Percentiles rank a stretch among this genome's conserved stretches.
Conservation (phyloP, 2,797 vertebrate species). For the Hozukius guyotensis region DNA sequence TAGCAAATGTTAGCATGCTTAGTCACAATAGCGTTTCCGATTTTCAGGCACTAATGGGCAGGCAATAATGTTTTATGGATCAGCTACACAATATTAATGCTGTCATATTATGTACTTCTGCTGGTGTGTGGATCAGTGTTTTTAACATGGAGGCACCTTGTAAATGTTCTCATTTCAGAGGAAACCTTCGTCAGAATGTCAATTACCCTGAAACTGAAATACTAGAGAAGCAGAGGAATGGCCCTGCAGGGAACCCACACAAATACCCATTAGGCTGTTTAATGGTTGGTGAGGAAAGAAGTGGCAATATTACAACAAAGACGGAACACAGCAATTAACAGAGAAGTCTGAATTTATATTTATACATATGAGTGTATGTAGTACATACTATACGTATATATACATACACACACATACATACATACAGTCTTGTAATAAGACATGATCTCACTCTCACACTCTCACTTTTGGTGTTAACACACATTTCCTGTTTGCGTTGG, state of each 20-base stretch:
- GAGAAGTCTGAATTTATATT: not conserved
- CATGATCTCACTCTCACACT: not conserved
- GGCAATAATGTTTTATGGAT: not conserved
- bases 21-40: not conserved
- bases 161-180: not conserved
- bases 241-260: constrained; percentile 12
- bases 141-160: not conserved
- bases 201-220: not conserved
- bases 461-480: not conserved
- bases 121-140: not conserved
- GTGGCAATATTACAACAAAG: not conserved
- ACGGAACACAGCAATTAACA: constrained; percentile 14
- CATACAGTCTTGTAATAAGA: not conserved
- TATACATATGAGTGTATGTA: not conserved
- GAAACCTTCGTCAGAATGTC: constrained; percentile 6
- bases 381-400: not conserved
- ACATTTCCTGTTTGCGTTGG: not conserved
- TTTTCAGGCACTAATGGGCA: not conserved
- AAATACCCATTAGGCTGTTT: constrained; percentile 21
- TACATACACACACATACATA: not conserved
- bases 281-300: constrained; percentile 22
- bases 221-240: not conserved
- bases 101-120: not conserved
- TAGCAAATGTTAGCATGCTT: not conserved
- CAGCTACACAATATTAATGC: not conserved